Evolutionary conservation across 2,113 vertebrate species (phyloP), one percentile per base, ranked within the genome.

Genomic region (Rhizomys pruinosus): DNA sequence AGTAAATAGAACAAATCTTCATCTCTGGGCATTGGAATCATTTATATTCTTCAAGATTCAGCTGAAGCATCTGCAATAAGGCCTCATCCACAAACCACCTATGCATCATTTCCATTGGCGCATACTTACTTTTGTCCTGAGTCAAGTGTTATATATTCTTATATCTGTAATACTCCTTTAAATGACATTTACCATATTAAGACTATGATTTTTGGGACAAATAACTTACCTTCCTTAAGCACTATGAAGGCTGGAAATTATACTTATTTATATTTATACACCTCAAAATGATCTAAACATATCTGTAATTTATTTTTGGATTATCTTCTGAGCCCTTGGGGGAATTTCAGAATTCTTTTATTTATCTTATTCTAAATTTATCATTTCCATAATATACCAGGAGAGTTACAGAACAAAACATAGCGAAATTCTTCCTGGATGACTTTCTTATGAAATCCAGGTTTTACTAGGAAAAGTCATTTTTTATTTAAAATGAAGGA

Each of bases 31-130:
- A 57, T 94, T 19, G 52, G n/a, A 81, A 77, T 87, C 6, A 19
- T 93, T 69, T 22, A n/a, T 23, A 68, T 69, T 84, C 27, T 61
- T 92, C 34, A 89, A 94, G 57, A 37, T 90, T 95, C 11, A 84
- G 52, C 32, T 92, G 15, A 88, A 64, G 27, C 22, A 79, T 22
- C 42, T 92, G 37, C 44, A 37, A n/a, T 66, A 64, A 61, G 55
- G 13, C 20, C 84, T 4, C 29, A 79, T 15, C 20, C 47, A 25
- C 47, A 25, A 32, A 87, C 27, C 68, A 87, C 17, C 32, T 63
- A 63, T 25, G 42, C 2, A 68, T 47, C 69, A 32, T 76, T 47
- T 63, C 37, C 59, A 37, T 80, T 59, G 42, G 79, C 10, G 84
- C 42, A 85, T 42, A 39, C 71, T 69, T 80, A 87, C 27, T 72